phyloP scores from a whole-genome alignment of 2,113 vertebrate species.

The Camelus dromedarius region DNA sequence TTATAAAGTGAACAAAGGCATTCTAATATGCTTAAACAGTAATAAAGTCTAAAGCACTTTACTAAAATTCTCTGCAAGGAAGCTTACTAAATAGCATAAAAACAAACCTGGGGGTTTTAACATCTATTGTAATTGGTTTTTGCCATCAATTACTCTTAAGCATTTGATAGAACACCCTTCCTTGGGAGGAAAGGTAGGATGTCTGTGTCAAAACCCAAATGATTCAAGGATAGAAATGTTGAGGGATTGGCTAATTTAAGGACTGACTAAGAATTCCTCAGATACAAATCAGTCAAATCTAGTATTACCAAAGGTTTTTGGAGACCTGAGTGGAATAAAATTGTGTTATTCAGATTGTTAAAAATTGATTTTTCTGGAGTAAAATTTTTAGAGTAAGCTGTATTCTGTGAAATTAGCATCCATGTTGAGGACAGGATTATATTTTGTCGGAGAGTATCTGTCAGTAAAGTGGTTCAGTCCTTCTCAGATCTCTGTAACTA shows the following conservation, averaged over 20 bases:
- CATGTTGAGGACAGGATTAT: not conserved
- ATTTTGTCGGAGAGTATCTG: slow-evolving; percentile 23
- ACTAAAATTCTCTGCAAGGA: slow-evolving; percentile 80
- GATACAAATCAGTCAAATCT: not conserved
- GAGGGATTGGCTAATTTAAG: not conserved
- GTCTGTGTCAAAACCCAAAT: not conserved
- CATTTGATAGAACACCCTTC: not conserved
- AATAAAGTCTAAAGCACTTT: slow-evolving; percentile 85
- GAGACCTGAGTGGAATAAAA: not conserved
- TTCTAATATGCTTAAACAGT: slow-evolving; percentile 86
- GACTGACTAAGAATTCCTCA: slow-evolving; percentile 20
- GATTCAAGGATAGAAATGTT: not conserved
- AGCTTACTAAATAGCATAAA: slow-evolving; percentile 75
- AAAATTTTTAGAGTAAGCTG: not conserved
- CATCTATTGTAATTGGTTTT: slow-evolving; percentile 15
- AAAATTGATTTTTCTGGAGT: slow-evolving; percentile 41
- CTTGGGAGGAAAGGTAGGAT: slow-evolving; percentile 28
- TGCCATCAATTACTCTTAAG: slow-evolving; percentile 14
- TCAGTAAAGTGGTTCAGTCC: not conserved
- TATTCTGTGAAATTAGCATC: not conserved
- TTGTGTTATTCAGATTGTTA: not conserved
- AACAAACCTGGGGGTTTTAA: slow-evolving; percentile 19
- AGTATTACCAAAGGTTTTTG: not conserved
- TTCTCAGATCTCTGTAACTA: not conserved
- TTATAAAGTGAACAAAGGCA: slow-evolving; percentile 85